Evolutionary conservation across 2,797 vertebrate genomes (phyloP).

Genomic region (Alauda arvensis): DNA sequence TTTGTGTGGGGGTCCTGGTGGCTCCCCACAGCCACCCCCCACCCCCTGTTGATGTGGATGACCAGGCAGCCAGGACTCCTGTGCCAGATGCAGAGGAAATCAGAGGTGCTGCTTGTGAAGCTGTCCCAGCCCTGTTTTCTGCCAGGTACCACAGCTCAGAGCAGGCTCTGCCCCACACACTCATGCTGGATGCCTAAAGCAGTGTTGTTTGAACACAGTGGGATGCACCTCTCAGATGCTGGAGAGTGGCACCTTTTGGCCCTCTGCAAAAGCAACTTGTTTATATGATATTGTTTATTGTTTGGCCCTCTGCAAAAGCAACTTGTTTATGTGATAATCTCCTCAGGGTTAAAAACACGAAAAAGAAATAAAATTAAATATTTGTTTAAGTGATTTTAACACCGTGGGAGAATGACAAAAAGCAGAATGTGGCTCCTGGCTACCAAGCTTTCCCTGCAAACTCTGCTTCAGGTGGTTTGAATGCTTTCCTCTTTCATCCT

Average conservation of each 20-base stretch:
- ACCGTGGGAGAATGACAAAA: not conserved
- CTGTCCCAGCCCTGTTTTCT: not conserved
- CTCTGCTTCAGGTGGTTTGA: constrained; percentile 13
- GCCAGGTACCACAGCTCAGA: not conserved
- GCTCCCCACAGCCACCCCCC: not conserved
- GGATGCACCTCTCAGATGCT: not conserved
- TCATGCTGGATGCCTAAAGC: accelerated
- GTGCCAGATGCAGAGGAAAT: not conserved
- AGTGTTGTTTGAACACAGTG: accelerated
- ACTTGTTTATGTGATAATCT: not conserved
- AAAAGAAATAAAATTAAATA: not conserved
- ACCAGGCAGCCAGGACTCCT: too few relatives aligned
- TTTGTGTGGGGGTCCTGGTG: not conserved
- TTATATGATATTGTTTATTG: not conserved
- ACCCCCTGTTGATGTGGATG: accelerated
- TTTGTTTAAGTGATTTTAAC: not conserved
- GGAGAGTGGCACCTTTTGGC: not conserved
- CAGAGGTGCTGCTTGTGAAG: not conserved
- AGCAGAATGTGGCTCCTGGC: not conserved
- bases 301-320: not conserved
- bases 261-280: not conserved
- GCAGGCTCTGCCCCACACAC: not conserved
- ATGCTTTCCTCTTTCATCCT: constrained; percentile 16
- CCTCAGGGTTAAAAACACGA: not conserved
- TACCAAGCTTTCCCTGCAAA: not conserved